These are phyloP conservation scores for Dysdera silvatica DNA, from an alignment of 1,140 invertebrate genomes.

Conservation along the genomic window DNA sequence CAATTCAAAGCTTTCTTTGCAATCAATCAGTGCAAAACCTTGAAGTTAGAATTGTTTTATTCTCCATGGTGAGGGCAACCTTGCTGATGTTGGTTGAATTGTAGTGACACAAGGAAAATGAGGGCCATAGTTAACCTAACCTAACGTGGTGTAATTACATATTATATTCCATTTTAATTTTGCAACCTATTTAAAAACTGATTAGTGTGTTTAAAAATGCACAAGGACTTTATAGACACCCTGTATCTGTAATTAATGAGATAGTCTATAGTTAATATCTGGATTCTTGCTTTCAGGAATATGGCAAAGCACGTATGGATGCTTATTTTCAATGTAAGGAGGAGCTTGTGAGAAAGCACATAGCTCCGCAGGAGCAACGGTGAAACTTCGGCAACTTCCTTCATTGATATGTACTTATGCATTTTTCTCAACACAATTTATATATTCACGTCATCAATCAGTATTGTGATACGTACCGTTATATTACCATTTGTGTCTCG, in stretches of 20 bases:
- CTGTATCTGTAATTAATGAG: too few species aligned
- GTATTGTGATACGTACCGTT: too few species aligned
- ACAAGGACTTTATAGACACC: background rate
- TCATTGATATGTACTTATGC: background rate
- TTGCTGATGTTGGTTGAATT: too few species aligned
- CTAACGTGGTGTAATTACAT: too few species aligned
- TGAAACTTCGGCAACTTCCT: background rate
- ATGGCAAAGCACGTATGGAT: slow-evolving; percentile 41
- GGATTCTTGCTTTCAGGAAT: slow-evolving; percentile 39
- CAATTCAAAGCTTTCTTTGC: too few species aligned
- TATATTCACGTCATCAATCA: too few species aligned
- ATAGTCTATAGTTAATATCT: slow-evolving; percentile 10
- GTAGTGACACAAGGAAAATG: too few species aligned
- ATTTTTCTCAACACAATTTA: background rate
- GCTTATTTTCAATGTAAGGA: slow-evolving; percentile 41
- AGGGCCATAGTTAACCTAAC: too few species aligned
- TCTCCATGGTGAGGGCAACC: too few species aligned
- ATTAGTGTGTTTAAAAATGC: background rate
- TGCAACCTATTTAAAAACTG: slow-evolving; percentile 13
- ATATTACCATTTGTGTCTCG: too few species aligned
- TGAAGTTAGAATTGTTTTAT: too few species aligned
- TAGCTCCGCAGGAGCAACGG: background rate
- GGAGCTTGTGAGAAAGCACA: slow-evolving; percentile 30
- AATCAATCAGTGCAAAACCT: too few species aligned
- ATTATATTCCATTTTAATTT: background rate